A percentile compares a stretch with the other conserved stretches of the same genome.
Evolutionary conservation across 2,888 invertebrate genomes (phyloP).

Genomic region (Erebia ligea): DNA sequence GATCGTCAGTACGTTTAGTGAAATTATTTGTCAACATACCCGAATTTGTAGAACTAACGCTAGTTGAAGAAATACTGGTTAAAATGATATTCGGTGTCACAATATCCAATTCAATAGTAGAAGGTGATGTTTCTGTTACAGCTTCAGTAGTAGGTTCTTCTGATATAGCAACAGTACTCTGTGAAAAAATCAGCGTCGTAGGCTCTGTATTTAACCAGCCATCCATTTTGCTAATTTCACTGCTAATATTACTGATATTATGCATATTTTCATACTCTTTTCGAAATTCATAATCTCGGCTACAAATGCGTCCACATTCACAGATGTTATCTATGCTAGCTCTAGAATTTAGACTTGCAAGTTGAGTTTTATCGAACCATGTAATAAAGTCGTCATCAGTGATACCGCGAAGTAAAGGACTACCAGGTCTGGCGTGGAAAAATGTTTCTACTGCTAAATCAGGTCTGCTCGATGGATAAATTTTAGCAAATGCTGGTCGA

Average conservation of each 20-base stretch:
- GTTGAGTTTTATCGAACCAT: conserved; percentile 85
- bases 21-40: conserved; percentile 5
- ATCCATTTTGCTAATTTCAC: conserved; percentile 1
- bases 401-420: conserved; percentile 83
- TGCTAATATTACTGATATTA: conserved; percentile 6
- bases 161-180: conserved; percentile 2
- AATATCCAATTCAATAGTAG: conserved; percentile 9
- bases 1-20: conserved; percentile 39
- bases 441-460: conserved; percentile 86
- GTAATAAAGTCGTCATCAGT: conserved; percentile 86
- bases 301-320: conserved; percentile 80
- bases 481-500: conserved; percentile 85
- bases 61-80: conserved; percentile 1
- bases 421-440: conserved; percentile 85
- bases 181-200: conserved; percentile 28
- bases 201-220: conserved; percentile 21
- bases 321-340: conserved; percentile 79
- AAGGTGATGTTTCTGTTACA: conserved; percentile 31
- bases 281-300: conserved; percentile 71
- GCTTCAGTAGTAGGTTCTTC: conserved; percentile 26
- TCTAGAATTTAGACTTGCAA: conserved; percentile 71
- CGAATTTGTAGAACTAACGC: not conserved
- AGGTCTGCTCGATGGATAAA: conserved; percentile 84
- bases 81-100: not conserved
- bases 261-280: conserved; percentile 52